Conservation (phyloP, 2,888 invertebrate species). For the Tricholauxania praeusta region DNA sequence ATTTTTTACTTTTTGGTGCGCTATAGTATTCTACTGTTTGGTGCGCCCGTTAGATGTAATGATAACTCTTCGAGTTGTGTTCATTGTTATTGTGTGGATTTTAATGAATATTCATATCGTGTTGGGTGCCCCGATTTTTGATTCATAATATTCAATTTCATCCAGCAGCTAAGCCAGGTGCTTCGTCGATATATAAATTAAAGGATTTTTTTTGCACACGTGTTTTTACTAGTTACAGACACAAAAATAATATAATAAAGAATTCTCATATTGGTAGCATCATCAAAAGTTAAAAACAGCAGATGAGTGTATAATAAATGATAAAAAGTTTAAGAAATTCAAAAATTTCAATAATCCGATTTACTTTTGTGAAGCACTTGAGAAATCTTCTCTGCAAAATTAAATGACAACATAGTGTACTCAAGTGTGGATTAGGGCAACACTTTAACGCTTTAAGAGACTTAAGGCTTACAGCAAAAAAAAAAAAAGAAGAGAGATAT, state of each 20-base stretch:
- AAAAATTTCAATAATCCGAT: neutral
- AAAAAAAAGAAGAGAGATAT: neutral
- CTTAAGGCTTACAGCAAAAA: neutral
- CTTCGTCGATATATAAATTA: no score
- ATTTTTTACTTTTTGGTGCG: slow-evolving; percentile 14
- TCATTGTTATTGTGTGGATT: slow-evolving; percentile 13
- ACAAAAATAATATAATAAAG: no score
- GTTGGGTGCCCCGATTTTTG: neutral
- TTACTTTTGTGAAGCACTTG: neutral
- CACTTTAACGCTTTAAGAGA: slow-evolving; percentile 13
- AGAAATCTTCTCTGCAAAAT: neutral
- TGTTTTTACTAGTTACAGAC: no score
- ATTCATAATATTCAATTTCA: no score
- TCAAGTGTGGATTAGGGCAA: slow-evolving; percentile 1
- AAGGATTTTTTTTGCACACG: no score
- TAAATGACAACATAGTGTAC: neutral
- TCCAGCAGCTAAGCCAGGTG: no score
- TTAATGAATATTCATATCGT: slow-evolving; percentile 27
- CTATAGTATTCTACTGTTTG: neutral
- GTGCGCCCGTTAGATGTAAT: slow-evolving; percentile 28
- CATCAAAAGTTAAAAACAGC: neutral
- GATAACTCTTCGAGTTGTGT: slow-evolving; percentile 29
- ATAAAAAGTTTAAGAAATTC: neutral
- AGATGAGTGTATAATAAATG: neutral
- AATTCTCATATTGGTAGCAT: no score